phyloP scores from a whole-genome alignment of 2,797 vertebrate species.

The Erithacus rubecula region DNA sequence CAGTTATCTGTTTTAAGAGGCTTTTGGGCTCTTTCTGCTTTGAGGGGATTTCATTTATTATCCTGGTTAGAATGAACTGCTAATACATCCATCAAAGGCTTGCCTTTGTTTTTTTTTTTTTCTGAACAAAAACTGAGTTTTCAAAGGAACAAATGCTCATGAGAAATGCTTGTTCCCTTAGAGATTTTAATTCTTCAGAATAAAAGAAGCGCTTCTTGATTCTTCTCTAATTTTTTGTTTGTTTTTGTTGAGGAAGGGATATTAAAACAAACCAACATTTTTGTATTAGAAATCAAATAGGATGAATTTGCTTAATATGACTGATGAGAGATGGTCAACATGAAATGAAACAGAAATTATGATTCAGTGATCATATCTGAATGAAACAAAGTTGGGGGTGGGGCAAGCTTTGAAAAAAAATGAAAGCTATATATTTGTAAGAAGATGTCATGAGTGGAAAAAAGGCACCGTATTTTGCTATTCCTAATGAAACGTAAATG shows the following conservation, averaged over 20 bases:
- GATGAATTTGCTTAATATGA: not conserved
- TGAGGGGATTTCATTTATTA: not conserved
- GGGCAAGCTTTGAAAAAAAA: not conserved
- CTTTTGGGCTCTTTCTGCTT: not conserved
- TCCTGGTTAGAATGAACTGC: not conserved
- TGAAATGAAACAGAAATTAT: not conserved
- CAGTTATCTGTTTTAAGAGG: constrained; percentile 12
- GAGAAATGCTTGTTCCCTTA: not conserved
- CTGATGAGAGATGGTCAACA: not conserved
- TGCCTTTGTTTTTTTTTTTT: not conserved
- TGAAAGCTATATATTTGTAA: not conserved
- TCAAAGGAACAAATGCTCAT: not conserved
- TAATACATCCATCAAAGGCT: not conserved
- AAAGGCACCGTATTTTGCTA: not conserved
- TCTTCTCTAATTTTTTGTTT: constrained; percentile 27
- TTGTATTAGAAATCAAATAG: not conserved
- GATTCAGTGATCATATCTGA: not conserved
- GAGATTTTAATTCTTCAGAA: not conserved
- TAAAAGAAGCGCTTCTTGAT: not conserved
- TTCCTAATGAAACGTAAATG: not conserved
- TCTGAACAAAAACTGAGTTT: not conserved
- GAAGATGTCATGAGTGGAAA: not conserved
- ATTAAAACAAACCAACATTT: constrained; percentile 8
- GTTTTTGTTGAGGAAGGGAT: not conserved
- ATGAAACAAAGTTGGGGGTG: not conserved